These are phyloP conservation scores for Cerceris rybyensis DNA, from an alignment of 2,888 invertebrate genomes.

Conservation along the genomic window DNA sequence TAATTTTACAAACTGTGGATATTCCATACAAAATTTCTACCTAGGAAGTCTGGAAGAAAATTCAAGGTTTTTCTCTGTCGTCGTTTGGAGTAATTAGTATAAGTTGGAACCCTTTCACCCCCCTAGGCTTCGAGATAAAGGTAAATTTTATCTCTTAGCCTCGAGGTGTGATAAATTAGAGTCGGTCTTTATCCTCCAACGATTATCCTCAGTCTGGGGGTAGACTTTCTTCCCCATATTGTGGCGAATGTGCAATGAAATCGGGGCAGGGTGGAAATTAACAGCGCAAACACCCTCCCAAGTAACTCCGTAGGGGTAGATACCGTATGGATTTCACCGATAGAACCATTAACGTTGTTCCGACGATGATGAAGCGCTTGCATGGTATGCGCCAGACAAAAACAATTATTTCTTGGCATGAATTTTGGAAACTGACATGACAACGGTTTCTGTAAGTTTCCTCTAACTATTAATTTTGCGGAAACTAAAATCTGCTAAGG, in stretches of 20 bases:
- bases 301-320: background rate
- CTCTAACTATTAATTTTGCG: too few species aligned
- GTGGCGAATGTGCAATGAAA: conserved; percentile 13
- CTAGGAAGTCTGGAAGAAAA: background rate
- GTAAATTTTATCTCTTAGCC: conserved; percentile 41
- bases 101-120: conserved; percentile 19
- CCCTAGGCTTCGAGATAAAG: conserved; percentile 27
- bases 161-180: conserved; percentile 49
- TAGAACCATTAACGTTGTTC: background rate
- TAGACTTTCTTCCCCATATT: conserved; percentile 39
- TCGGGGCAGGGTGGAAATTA: conserved; percentile 44
- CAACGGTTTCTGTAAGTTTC: too few species aligned
- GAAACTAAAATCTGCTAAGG: too few species aligned
- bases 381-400: background rate
- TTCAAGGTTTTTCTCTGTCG: background rate
- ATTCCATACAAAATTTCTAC: background rate
- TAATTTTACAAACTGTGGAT: too few species aligned
- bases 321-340: background rate
- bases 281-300: conserved; percentile 34
- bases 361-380: background rate
- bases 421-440: too few species aligned
- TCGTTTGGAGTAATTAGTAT: conserved; percentile 40
- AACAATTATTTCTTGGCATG: too few species aligned
- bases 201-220: conserved; percentile 55
- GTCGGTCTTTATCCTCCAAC: conserved; percentile 56